These are phyloP conservation scores for Myotis brandtii DNA, from an alignment of 2,113 vertebrate genomes.

Conservation along the genomic window DNA sequence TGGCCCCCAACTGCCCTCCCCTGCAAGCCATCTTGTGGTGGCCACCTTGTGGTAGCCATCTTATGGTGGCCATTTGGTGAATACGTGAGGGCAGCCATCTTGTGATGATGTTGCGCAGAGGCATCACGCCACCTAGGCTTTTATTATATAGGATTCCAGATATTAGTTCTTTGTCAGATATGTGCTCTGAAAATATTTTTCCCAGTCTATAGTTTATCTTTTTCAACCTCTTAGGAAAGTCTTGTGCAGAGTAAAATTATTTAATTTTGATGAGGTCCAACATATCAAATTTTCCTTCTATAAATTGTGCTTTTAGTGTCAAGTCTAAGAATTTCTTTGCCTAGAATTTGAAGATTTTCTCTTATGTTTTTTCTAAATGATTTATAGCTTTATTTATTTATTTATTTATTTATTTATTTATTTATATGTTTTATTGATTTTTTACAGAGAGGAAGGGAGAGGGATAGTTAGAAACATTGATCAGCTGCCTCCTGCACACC, in stretches of 20 bases:
- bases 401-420: too few species aligned
- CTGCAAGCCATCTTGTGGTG: too few species aligned
- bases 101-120: too few species aligned
- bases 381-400: background rate
- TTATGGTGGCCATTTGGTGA: too few species aligned
- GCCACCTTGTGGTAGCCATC: too few species aligned
- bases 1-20: too few species aligned
- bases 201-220: background rate
- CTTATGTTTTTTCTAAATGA: background rate
- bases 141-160: background rate
- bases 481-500: too few species aligned
- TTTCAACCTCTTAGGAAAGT: background rate
- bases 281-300: background rate
- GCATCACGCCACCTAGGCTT: too few species aligned
- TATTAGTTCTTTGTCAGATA: background rate
- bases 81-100: too few species aligned
- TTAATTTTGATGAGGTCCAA: background rate
- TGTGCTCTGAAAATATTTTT: background rate
- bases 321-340: background rate
- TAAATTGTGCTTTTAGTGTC: background rate
- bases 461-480: too few species aligned
- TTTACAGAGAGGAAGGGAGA: too few species aligned
- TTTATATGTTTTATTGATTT: too few species aligned
- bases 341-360: background rate
- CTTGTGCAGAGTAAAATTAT: background rate